Evolutionary conservation across 2,113 vertebrate species (phyloP).

Genomic region (Rhea pennata): DNA sequence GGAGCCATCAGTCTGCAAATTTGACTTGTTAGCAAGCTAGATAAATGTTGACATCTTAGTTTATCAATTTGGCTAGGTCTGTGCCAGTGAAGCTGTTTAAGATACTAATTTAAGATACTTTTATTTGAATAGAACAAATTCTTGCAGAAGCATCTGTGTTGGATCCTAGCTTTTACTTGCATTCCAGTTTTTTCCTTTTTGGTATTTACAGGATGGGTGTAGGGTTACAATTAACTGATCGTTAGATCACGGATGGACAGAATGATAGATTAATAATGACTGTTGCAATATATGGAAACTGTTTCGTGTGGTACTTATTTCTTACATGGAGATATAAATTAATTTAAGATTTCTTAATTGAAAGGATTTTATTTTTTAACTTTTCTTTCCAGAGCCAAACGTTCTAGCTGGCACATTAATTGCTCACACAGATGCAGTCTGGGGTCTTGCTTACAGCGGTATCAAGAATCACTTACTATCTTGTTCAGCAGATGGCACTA

Average conservation of each 20-base stretch:
- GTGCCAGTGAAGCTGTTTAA: background rate
- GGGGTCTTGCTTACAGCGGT: constrained; percentile 94
- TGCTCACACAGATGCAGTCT: constrained; percentile 94
- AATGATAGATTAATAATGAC: background rate
- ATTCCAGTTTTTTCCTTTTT: background rate
- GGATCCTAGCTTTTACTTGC: background rate
- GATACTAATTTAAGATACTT: background rate
- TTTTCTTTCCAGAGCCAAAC: constrained; percentile 85
- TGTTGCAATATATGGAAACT: background rate
- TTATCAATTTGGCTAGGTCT: background rate
- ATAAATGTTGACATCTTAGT: background rate
- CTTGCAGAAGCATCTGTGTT: background rate
- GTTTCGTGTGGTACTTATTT: background rate
- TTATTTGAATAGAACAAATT: background rate
- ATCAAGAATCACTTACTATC: constrained; percentile 96
- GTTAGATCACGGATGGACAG: background rate
- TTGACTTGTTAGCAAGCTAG: background rate
- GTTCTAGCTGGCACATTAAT: constrained; percentile 91
- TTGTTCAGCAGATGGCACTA: constrained; percentile 95
- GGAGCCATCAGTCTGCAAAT: background rate
- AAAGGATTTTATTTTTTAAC: background rate
- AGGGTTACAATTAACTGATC: background rate
- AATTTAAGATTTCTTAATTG: background rate
- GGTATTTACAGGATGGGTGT: background rate
- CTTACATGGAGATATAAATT: too few species aligned